Conservation (phyloP, 2,797 vertebrate genomes). For the Myotis findleyi region DNA sequence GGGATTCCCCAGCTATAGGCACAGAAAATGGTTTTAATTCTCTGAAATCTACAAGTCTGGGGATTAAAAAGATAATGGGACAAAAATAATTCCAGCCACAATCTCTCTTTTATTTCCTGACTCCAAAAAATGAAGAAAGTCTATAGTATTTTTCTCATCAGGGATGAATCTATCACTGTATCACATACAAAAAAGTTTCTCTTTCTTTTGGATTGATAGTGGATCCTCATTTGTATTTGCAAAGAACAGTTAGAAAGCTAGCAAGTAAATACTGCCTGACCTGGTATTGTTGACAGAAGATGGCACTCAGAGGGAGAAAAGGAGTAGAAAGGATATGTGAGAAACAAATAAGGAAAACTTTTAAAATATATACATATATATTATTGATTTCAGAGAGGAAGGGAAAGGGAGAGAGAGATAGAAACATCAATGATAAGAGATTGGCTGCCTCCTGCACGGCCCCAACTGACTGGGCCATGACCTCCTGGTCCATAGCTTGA, state of each 20-base stretch:
- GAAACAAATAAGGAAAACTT: background rate
- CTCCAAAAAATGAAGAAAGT: background rate
- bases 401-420: background rate
- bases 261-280: background rate
- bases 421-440: background rate
- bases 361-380: no score
- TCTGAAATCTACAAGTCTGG: background rate
- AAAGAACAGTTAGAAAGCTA: background rate
- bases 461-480: no score
- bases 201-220: background rate
- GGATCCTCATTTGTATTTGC: slow-evolving; percentile 24
- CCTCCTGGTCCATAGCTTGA: background rate
- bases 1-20: background rate
- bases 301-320: background rate
- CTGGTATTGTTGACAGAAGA: background rate
- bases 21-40: slow-evolving; percentile 5
- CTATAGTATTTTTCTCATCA: slow-evolving; percentile 37
- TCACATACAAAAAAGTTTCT: slow-evolving; percentile 3
- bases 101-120: slow-evolving; percentile 48
- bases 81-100: background rate
- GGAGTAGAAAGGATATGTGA: background rate
- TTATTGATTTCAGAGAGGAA: no score
- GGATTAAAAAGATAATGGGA: slow-evolving; percentile 50
- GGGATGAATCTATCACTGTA: background rate
- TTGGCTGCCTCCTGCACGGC: background rate